Evolutionary conservation across 2,888 invertebrate genomes (phyloP), one percentile per base, ranked within the genome.

Genomic region (Halocaridina rubra): DNA sequence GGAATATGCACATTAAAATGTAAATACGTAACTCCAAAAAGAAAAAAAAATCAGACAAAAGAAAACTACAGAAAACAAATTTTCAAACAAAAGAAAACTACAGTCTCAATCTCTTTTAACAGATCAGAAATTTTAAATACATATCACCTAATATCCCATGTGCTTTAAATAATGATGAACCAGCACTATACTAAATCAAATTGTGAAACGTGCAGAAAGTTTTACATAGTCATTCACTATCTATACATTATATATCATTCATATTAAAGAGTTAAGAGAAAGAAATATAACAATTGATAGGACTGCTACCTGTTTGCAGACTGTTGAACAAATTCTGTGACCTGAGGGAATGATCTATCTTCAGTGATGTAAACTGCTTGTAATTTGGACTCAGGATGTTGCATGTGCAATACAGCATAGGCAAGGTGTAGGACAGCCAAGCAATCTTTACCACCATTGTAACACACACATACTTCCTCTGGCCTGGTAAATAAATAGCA

Each of bases 381-480:
- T 1, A 95, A 91, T 86, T 91, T 91, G 16, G 80, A 22, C 89
- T 91, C 90, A 10, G 75, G 86, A 69, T 81, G 69, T 5, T 80
- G 74, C 53, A 53, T 88, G 10, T 88, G 89, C 29, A 93, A 90
- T 13, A 94, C 92, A 1, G 93, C 92, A 88, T 93, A 91, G 13
- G 92, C 91, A 87, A 97, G 91, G 91, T 97, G 95, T 53, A 99
- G 92, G 16, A 99, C 92, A 0, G 95, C 97, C 0, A 98, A 98
- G 90, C 99, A 99, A 92, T 99, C 99, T 92, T 99, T 99, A 1
- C 99, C 99, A 3, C 99, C 99, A 90, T 99, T 99, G 91, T 99
- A 99, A 30, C 97, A 96, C 33, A 99, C 90, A 90, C 97, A 97
- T 19, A 97, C 92, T 91, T 97, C 95, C 80, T 95, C 93, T 24